Evolutionary conservation across 2,888 invertebrate genomes (phyloP).

Genomic region (Gnatocerus cornutus): DNA sequence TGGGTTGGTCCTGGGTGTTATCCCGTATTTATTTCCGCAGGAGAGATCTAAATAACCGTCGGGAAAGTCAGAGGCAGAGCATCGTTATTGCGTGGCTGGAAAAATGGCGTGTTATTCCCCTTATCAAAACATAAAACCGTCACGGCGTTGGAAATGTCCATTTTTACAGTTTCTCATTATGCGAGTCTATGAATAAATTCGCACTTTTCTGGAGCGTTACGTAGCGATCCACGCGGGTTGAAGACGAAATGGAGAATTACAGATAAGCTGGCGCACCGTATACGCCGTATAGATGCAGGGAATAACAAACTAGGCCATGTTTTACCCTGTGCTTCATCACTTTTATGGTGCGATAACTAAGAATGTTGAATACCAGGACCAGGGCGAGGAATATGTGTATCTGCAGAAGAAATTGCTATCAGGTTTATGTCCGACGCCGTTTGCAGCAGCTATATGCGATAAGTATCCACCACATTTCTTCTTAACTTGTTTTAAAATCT

Average conservation of each 20-base stretch:
- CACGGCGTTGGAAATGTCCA: conserved; percentile 72
- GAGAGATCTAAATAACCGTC: conserved; percentile 51
- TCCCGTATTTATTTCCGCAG: conserved; percentile 47
- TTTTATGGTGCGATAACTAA: conserved; percentile 68
- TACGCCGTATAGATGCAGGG: conserved; percentile 55
- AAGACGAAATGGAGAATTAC: conserved; percentile 68
- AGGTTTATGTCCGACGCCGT: conserved; percentile 45
- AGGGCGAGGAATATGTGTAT: conserved; percentile 47
- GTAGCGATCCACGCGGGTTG: conserved; percentile 61
- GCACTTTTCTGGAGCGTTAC: conserved; percentile 71
- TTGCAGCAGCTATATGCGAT: conserved; percentile 41
- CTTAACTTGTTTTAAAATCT: no score
- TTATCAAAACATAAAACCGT: conserved; percentile 73
- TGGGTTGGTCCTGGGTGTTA: conserved; percentile 38
- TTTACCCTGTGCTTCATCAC: conserved; percentile 68
- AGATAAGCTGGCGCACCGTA: conserved; percentile 71
- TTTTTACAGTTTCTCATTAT: conserved; percentile 75
- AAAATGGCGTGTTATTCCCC: conserved; percentile 71
- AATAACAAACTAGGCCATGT: conserved; percentile 68
- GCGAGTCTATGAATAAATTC: conserved; percentile 74
- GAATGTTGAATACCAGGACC: conserved; percentile 52
- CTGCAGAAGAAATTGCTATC: conserved; percentile 49
- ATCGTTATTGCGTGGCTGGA: conserved; percentile 65
- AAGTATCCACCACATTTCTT: conserved; percentile 20
- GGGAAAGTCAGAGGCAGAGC: conserved; percentile 49